These are phyloP conservation scores for Drosophila lacteicornis DNA, from an alignment of 1,140 invertebrate genomes.

Conservation along the genomic window DNA sequence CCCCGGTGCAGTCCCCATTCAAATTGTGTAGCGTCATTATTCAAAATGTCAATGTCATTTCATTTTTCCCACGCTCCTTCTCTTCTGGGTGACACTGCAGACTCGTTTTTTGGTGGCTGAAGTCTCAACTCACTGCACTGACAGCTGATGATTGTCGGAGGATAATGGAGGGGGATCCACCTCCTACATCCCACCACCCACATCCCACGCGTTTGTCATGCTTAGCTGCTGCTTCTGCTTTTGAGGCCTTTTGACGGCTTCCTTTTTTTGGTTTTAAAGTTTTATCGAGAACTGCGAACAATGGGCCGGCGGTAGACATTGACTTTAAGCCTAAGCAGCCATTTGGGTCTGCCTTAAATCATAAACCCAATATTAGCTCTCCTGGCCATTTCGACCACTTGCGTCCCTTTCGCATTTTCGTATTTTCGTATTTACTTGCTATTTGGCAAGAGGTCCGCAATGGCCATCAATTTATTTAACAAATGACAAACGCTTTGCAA, in stretches of 20 bases:
- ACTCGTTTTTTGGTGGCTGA: conserved; percentile 63
- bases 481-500: conserved; percentile 80
- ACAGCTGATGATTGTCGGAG: conserved; percentile 64
- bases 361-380: conserved; percentile 41
- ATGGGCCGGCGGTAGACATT: conserved; percentile 6
- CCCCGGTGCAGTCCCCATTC: conserved; percentile 16
- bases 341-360: conserved; percentile 23
- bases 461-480: conserved; percentile 81
- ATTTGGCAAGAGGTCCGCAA: conserved; percentile 69
- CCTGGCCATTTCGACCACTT: conserved; percentile 19
- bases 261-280: conserved; percentile 25
- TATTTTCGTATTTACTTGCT: conserved; percentile 31
- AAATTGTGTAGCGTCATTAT: conserved; percentile 71
- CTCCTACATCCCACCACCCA: not conserved
- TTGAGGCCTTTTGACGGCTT: conserved; percentile 35
- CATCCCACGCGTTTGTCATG: conserved; percentile 40
- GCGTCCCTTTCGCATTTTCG: conserved; percentile 4
- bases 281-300: conserved; percentile 22
- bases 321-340: not conserved
- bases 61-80: conserved; percentile 28
- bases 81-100: conserved; percentile 48
- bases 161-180: conserved; percentile 23
- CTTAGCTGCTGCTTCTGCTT: conserved; percentile 37
- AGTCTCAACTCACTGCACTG: conserved; percentile 71
- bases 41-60: conserved; percentile 83